phyloP scores from a whole-genome alignment of 2,888 invertebrate species.

The Tethea ocularis region DNA sequence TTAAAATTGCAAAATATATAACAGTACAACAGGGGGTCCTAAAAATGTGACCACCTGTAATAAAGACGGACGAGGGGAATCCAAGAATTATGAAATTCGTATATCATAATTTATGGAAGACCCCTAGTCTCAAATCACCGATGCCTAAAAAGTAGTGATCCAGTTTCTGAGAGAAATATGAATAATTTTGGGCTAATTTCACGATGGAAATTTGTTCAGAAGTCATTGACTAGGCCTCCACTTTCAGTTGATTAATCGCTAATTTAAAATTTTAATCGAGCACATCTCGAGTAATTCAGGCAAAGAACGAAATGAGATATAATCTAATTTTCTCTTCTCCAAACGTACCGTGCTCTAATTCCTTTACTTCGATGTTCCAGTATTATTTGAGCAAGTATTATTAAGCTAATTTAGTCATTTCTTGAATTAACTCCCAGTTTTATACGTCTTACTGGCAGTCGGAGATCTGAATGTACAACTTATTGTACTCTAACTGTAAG shows the following conservation, averaged over 20 bases:
- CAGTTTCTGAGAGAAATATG: conserved; percentile 15
- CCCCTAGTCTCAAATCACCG: conserved; percentile 9
- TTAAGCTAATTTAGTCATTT: conserved; percentile 37
- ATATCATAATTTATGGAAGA: background rate
- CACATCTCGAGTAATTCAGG: conserved; percentile 26
- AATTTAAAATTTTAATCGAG: conserved; percentile 4
- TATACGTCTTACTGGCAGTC: conserved; percentile 14
- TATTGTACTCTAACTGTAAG: conserved; percentile 24
- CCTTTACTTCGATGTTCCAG: conserved; percentile 17
- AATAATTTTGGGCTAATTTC: conserved; percentile 6
- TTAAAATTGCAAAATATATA: too few species aligned
- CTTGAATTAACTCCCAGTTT: conserved; percentile 34
- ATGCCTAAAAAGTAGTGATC: conserved; percentile 20
- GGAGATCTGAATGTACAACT: conserved; percentile 18
- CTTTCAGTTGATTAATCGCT: conserved; percentile 1
- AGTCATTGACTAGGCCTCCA: conserved; percentile 1
- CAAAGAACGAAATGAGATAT: conserved; percentile 31
- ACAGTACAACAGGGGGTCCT: too few species aligned
- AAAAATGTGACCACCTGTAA: too few species aligned
- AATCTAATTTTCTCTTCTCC: conserved; percentile 40
- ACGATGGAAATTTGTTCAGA: background rate
- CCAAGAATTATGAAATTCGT: too few species aligned
- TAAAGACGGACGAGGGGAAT: too few species aligned
- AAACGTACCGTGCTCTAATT: conserved; percentile 20
- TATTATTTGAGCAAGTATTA: conserved; percentile 31